Percentiles rank a stretch among this genome's conserved stretches.
Conservation (phyloP, 1,140 invertebrate genomes). For the Contarinia nasturtii region DNA sequence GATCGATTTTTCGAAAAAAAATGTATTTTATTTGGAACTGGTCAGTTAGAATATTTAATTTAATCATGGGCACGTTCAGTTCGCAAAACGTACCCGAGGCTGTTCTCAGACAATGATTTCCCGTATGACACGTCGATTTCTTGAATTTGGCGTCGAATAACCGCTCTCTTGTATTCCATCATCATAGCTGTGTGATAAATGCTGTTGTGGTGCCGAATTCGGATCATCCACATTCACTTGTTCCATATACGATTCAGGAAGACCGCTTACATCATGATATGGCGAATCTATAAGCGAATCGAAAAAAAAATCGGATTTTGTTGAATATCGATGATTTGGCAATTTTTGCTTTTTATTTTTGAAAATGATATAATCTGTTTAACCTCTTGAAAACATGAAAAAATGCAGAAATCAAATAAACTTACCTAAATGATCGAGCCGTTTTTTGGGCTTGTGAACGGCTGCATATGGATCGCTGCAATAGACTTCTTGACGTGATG, state of each 20-base stretch:
- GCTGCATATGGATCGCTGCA: slow-evolving; percentile 68
- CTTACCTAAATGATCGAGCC: slow-evolving; percentile 60
- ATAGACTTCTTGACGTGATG: slow-evolving; percentile 57
- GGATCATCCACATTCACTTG: slow-evolving; percentile 44
- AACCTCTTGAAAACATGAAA: neutral
- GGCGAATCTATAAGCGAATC: slow-evolving; percentile 50
- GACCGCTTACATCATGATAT: slow-evolving; percentile 78
- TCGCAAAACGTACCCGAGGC: slow-evolving; percentile 6
- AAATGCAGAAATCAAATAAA: slow-evolving; percentile 7
- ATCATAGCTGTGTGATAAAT: slow-evolving; percentile 73
- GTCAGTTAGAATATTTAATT: slow-evolving; percentile 1
- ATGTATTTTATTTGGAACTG: too few species aligned
- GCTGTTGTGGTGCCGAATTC: slow-evolving; percentile 58
- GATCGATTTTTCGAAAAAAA: too few species aligned
- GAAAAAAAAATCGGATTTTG: slow-evolving; percentile 2
- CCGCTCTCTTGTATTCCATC: slow-evolving; percentile 71
- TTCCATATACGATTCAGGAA: slow-evolving; percentile 72
- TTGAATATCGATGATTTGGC: too few species aligned
- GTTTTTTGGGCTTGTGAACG: slow-evolving; percentile 70
- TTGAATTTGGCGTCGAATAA: slow-evolving; percentile 80
- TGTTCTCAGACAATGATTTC: slow-evolving; percentile 77
- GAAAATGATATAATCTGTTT: neutral
- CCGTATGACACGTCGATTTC: slow-evolving; percentile 71
- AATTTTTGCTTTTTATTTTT: too few species aligned
- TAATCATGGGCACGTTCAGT: slow-evolving; percentile 5